Percentiles rank a stretch among this genome's conserved stretches.
Evolutionary conservation across 2,797 vertebrate genomes (phyloP).

Genomic region (Trachurus trachurus): DNA sequence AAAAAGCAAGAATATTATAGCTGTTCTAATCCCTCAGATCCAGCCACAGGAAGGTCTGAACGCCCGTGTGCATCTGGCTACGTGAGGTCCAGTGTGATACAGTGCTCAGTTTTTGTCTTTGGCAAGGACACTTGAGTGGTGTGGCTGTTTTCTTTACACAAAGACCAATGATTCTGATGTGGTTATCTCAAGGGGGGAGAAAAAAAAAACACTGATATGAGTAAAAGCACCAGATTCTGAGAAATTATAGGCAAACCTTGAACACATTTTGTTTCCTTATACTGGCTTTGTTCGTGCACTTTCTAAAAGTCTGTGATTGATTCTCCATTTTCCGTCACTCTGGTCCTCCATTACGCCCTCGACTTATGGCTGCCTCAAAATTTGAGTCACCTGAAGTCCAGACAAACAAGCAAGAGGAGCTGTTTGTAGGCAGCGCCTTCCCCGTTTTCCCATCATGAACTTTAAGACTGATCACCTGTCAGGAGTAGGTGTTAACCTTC

Average conservation of each 20-base stretch:
- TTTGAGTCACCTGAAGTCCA: background rate
- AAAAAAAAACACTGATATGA: background rate
- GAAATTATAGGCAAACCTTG: background rate
- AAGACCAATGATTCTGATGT: background rate
- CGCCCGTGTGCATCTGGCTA: background rate
- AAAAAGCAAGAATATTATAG: background rate
- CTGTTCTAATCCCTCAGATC: background rate
- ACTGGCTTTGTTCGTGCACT: background rate
- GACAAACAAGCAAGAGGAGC: background rate
- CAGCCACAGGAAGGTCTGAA: background rate
- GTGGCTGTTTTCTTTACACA: background rate
- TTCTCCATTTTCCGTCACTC: no score
- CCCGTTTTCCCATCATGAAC: slow-evolving; percentile 1
- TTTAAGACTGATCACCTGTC: slow-evolving; percentile 14
- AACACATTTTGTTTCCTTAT: background rate
- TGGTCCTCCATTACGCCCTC: background rate
- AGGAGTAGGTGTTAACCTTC: slow-evolving; percentile 26
- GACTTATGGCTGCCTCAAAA: slow-evolving; percentile 3
- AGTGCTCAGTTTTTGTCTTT: background rate
- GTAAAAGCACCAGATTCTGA: background rate
- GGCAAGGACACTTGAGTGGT: background rate
- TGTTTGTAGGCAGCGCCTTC: background rate
- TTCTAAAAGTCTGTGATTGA: background rate
- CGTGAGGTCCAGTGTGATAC: background rate
- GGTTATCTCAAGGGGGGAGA: background rate